A percentile compares a stretch with the other conserved stretches of the same genome.
These are phyloP conservation scores for Ophion obscuratus DNA, from an alignment of 2,888 invertebrate genomes.

Conservation along the genomic window DNA sequence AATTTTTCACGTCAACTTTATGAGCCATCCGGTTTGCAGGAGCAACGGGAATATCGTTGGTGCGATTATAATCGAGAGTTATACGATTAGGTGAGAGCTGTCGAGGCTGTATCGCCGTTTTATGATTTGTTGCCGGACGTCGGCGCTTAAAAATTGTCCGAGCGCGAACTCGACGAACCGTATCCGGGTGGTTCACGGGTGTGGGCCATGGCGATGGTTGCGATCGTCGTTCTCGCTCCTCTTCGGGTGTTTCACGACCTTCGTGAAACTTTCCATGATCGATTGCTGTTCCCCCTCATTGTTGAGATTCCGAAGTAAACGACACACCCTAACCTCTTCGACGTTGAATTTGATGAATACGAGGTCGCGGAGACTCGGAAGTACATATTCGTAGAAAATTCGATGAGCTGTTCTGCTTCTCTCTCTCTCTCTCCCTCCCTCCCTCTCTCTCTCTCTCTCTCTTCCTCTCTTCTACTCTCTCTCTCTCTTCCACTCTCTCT, in stretches of 20 bases:
- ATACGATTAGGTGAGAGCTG: conserved; percentile 19
- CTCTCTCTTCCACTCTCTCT: too few species aligned
- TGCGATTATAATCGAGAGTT: conserved; percentile 24
- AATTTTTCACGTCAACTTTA: not conserved
- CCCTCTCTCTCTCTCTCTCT: too few species aligned
- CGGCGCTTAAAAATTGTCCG: conserved; percentile 34
- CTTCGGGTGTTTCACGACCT: conserved; percentile 1
- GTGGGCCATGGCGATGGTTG: not conserved
- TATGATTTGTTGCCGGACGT: conserved; percentile 20
- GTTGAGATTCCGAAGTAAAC: not conserved
- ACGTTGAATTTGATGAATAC: not conserved
- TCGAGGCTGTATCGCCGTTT: conserved; percentile 1
- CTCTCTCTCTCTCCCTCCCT: not conserved
- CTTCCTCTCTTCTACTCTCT: too few species aligned
- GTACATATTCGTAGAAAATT: not conserved
- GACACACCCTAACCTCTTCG: conserved; percentile 1
- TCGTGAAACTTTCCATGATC: conserved; percentile 13
- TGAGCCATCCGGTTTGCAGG: conserved; percentile 20
- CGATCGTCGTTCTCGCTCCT: not conserved
- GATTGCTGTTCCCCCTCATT: not conserved
- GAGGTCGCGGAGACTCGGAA: not conserved
- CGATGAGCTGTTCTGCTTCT: not conserved
- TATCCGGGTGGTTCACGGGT: conserved; percentile 7
- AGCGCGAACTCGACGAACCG: conserved; percentile 9
- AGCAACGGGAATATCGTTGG: not conserved